Conservation (phyloP, 2,888 invertebrate species). For the Eupithecia inturbata region DNA sequence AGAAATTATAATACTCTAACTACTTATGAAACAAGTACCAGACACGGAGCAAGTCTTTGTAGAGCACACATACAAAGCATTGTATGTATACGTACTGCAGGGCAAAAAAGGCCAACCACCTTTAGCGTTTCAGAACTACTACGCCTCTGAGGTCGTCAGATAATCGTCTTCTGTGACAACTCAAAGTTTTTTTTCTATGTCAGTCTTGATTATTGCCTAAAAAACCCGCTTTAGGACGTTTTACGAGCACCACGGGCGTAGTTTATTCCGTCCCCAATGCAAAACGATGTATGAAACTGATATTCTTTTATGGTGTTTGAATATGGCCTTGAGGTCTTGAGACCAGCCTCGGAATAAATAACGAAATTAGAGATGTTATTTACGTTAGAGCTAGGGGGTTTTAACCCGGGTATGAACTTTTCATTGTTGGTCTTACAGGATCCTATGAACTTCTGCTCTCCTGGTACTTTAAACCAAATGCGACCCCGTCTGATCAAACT, state of each 20-base stretch:
- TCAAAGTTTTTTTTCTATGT: not conserved
- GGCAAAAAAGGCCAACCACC: not conserved
- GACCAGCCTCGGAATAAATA: constrained; percentile 39
- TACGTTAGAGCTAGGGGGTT: not conserved
- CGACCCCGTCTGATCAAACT: not conserved
- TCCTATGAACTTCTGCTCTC: not conserved
- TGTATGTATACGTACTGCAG: too few relatives aligned
- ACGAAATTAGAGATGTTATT: constrained; percentile 20
- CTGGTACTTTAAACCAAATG: not conserved
- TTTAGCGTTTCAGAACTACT: not conserved
- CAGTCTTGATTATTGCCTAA: not conserved
- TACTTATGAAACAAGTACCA: not conserved
- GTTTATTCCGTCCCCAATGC: constrained; percentile 29
- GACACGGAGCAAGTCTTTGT: not conserved
- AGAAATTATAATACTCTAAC: not conserved
- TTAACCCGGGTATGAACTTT: not conserved
- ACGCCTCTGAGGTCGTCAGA: not conserved
- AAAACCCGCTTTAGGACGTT: not conserved
- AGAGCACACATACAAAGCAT: too few relatives aligned
- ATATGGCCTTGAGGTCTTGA: constrained; percentile 45
- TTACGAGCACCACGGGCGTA: constrained; percentile 27
- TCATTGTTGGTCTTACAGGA: not conserved
- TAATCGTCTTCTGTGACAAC: not conserved
- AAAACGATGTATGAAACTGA: constrained; percentile 40
- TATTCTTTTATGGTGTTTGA: constrained; percentile 44